Conservation (phyloP, 2,888 invertebrate species). For the Euplagia quadripunctaria region DNA sequence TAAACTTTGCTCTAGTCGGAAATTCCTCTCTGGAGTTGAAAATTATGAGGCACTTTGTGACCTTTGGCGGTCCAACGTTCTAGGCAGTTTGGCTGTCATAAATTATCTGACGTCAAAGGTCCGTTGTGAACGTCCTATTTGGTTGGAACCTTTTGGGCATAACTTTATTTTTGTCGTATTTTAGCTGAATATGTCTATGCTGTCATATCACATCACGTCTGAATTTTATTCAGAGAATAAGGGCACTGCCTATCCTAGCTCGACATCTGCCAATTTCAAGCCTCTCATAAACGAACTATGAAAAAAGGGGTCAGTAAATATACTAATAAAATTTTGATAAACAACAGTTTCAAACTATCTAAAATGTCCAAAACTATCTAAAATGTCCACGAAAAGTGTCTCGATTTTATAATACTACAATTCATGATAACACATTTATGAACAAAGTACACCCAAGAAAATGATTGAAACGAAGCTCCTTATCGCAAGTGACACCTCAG, state of each 20-base stretch:
- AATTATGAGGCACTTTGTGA: slow-evolving; percentile 16
- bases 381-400: no score
- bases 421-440: no score
- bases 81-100: slow-evolving; percentile 6
- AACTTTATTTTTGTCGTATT: slow-evolving; percentile 1
- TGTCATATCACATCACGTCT: not conserved
- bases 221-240: not conserved
- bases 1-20: slow-evolving; percentile 2
- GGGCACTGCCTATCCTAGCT: not conserved
- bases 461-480: no score
- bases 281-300: not conserved
- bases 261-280: not conserved
- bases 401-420: no score
- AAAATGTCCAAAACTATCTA: not conserved
- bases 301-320: not conserved
- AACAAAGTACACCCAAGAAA: no score
- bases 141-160: not conserved
- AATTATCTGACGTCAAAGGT: slow-evolving; percentile 3
- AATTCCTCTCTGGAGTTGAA: slow-evolving; percentile 4
- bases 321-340: not conserved
- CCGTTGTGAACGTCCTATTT: slow-evolving; percentile 8
- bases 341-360: not conserved
- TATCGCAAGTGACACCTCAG: no score
- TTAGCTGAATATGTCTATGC: slow-evolving; percentile 1
- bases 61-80: slow-evolving; percentile 13